Evolutionary conservation across 1,140 invertebrate species (phyloP).

Genomic region (Formica selysi): DNA sequence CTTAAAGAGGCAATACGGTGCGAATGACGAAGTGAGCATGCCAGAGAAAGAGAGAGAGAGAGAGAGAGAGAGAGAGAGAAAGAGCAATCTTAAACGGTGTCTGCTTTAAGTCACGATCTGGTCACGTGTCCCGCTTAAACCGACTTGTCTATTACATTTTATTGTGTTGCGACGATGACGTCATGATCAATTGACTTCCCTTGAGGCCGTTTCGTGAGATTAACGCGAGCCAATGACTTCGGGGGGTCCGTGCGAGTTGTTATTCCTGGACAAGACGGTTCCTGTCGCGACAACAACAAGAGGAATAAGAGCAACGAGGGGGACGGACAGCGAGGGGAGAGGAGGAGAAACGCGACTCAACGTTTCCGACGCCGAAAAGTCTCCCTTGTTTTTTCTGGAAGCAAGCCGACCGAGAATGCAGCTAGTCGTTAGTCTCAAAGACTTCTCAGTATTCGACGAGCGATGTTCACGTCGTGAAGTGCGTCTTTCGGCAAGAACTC

Average conservation of each 20-base stretch:
- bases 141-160: constrained; percentile 68
- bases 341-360: constrained; percentile 44
- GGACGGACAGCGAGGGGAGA: constrained; percentile 2
- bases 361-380: constrained; percentile 71
- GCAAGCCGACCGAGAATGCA: constrained; percentile 60
- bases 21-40: constrained; percentile 18
- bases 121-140: constrained; percentile 68
- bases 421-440: constrained; percentile 70
- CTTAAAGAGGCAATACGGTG: constrained; percentile 12
- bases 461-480: constrained; percentile 49
- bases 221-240: constrained; percentile 76
- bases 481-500: constrained; percentile 59
- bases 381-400: constrained; percentile 73
- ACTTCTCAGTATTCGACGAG: constrained; percentile 69
- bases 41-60: not conserved
- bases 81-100: constrained; percentile 54
- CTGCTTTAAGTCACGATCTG: constrained; percentile 67
- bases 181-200: constrained; percentile 81
- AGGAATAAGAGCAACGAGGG: not conserved
- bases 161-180: constrained; percentile 72
- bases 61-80: not conserved
- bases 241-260: constrained; percentile 72
- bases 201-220: constrained; percentile 73
- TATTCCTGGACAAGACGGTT: constrained; percentile 78
- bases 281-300: constrained; percentile 63